phyloP scores from a whole-genome alignment of 2,113 vertebrate genomes.

The Triplophysa tibetana region DNA sequence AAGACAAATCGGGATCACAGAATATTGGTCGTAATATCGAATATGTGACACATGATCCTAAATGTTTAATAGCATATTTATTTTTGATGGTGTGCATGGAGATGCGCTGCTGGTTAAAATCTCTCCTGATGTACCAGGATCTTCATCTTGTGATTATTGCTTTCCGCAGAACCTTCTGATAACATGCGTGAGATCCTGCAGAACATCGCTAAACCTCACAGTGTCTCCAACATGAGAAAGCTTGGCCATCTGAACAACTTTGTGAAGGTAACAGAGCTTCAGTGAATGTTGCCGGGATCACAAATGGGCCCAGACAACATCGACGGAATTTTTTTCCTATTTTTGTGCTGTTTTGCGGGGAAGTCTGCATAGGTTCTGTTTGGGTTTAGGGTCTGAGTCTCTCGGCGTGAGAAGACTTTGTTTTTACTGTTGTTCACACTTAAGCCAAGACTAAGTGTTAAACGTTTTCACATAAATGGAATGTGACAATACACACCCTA shows the following conservation, averaged over 20 bases:
- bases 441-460: too few species aligned
- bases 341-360: too few species aligned
- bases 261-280: constrained; percentile 76
- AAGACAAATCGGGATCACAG: not conserved
- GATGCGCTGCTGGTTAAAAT: not conserved
- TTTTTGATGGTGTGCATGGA: not conserved
- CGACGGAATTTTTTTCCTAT: too few species aligned
- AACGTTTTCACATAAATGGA: too few species aligned
- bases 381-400: too few species aligned
- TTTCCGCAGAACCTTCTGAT: constrained; percentile 78
- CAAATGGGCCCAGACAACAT: too few species aligned
- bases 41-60: not conserved
- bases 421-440: too few species aligned
- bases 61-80: not conserved
- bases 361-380: too few species aligned
- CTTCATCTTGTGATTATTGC: not conserved
- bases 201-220: constrained; percentile 84
- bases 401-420: too few species aligned
- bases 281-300: not conserved
- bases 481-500: too few species aligned
- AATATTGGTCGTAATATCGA: not conserved
- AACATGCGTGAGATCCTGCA: constrained; percentile 88
- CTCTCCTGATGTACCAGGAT: too few species aligned
- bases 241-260: constrained; percentile 89
- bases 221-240: constrained; percentile 88